phyloP scores from a whole-genome alignment of 2,797 vertebrate species.

The Acanthis flammea region DNA sequence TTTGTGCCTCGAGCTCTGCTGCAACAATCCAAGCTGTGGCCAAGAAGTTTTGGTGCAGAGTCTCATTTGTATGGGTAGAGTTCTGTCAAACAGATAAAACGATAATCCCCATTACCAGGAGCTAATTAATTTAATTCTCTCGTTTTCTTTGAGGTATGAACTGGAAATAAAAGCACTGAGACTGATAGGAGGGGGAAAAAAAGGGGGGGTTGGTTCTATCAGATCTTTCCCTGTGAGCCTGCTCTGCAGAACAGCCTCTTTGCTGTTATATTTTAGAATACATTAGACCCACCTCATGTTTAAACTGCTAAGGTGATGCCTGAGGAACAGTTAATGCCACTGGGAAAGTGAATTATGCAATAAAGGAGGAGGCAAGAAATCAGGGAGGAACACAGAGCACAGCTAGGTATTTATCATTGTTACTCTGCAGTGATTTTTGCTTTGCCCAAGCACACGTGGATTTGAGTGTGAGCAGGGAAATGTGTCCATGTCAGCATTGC shows the following conservation, averaged over 20 bases:
- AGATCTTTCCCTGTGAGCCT: not conserved
- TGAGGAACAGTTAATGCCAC: not conserved
- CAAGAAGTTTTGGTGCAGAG: not conserved
- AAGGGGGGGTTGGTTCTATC: not conserved
- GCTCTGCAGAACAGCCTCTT: not conserved
- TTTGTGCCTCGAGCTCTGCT: conserved; percentile 23
- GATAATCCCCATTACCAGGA: conserved; percentile 1
- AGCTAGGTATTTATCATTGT: not conserved
- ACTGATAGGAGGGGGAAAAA: not conserved
- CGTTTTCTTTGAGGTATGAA: conserved; percentile 6
- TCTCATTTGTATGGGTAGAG: not conserved
- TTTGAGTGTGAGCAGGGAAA: not conserved
- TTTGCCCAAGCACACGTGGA: not conserved
- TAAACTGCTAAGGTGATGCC: conserved; percentile 5
- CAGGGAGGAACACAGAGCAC: not conserved
- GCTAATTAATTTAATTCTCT: conserved; percentile 40
- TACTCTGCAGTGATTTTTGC: not conserved
- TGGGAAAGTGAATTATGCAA: not conserved
- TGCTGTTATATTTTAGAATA: not conserved
- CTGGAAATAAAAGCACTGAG: conserved; percentile 29
- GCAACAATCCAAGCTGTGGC: not conserved
- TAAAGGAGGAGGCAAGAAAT: not conserved
- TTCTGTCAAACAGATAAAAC: not conserved
- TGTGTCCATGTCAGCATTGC: accelerated
- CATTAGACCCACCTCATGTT: not conserved